phyloP scores from a whole-genome alignment of 2,797 vertebrate species.

The Megaceryle alcyon region DNA sequence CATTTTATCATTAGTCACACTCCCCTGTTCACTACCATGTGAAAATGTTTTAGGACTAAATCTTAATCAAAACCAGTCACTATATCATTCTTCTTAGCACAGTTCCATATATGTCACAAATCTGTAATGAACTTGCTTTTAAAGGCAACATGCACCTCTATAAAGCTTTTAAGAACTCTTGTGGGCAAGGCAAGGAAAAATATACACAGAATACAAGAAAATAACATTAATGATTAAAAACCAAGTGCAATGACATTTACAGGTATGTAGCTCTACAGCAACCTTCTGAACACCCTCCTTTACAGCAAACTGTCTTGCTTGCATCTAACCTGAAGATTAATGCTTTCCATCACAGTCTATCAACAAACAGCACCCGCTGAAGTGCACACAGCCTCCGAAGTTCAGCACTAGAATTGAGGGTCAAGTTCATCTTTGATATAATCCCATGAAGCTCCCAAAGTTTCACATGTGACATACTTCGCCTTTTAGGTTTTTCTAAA shows the following conservation, averaged over 20 bases:
- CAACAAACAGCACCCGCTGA: not conserved
- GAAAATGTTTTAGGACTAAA: not conserved
- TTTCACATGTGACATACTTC: not conserved
- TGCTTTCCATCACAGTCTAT: not conserved
- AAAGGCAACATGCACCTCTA: not conserved
- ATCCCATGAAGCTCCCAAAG: not conserved
- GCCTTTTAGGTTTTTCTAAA: not conserved
- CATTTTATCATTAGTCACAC: not conserved
- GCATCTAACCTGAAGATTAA: not conserved
- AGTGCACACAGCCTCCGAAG: not conserved
- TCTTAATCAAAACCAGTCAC: not conserved
- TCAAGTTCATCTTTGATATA: conserved; percentile 19
- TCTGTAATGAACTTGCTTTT: not conserved
- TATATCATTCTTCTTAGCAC: not conserved
- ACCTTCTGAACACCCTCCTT: not conserved
- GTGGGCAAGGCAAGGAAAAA: not conserved
- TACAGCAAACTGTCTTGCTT: not conserved
- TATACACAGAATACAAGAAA: not conserved
- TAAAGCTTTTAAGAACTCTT: not conserved
- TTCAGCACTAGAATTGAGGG: not conserved
- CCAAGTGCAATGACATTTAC: conserved; percentile 20
- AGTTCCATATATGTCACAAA: not conserved
- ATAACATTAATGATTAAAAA: not conserved
- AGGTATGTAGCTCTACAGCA: not conserved
- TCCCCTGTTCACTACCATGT: not conserved